Base-by-base conservation (phyloP, 1,140 invertebrate genomes). In the Parapsyche elsis region DNA sequence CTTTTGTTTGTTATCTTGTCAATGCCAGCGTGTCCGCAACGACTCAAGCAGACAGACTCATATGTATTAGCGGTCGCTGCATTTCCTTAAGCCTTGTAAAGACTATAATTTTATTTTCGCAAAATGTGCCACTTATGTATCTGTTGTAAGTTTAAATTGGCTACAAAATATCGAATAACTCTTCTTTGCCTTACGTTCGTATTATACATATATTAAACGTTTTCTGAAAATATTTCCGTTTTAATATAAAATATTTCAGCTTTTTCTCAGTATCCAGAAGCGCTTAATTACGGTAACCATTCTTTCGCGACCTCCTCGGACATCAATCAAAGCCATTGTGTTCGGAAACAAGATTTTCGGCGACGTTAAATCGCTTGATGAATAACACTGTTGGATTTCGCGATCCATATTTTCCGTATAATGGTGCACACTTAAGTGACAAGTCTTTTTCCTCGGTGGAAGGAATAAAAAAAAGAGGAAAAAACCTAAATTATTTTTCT, bases 311-410 rank as follows among this genome's bases (percentile, higher is more conserved):
- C 64, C 64, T 77, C 21, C 75, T 45, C 75, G 57, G 57, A 77
- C 75, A 77, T 77, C 75, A 77, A 77, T 77, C 75, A 77, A 77
- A 19, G 57, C 24, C 75, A 77, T 77, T 77, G 75, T 77, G 75
- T 77, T 26, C 19, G 71, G 21, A 53, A 75, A 75, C 38, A 46
- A 75, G 49, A 16, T 53, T 53, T 53, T 53, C 14, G n/a, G n/a
- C 59, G 23, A 67, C 64, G 21, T 77, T 64, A 77, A 77, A 77
- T 77, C 49, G 46, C 75, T 21, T 19, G 57, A 77, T 45, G 75
- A 64, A 77, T 77, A 77, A 77, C 49, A 77, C 46, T 30, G 57
- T 77, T 16, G 26, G 46, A 64, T 44, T 77, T 77, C 59, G 59
- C 21, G 75, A 77, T 77, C 75, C 75, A 77, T 77, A 77, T 77